Evolutionary conservation across 2,113 vertebrate genomes (phyloP), one percentile per base, ranked within the genome.

Genomic region (Hiodon tergisus): DNA sequence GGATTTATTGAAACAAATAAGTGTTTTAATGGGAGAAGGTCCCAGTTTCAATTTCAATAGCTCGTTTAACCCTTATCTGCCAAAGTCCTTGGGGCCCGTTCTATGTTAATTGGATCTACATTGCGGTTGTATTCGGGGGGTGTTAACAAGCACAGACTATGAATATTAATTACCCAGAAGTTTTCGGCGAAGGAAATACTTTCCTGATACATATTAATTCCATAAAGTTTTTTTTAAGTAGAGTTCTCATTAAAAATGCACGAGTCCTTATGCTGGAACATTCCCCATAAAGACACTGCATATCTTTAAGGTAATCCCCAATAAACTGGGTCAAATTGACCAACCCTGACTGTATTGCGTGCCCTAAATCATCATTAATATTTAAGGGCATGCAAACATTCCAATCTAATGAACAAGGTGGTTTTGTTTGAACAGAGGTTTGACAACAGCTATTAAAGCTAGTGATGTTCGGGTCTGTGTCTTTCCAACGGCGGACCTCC

Each of bases 151-250:
- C 92, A 88, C 89, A 93, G 89, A 79, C 91, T 91, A 93, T 94
- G 91, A 93, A 94, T 94, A 94, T 94, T 95, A 96, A 95, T 94
- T 94, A 93, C 90, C 87, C 87, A 82, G 87, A 92, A 91, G 91
- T 94, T 95, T 90, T 95, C 88, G 89, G 91, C 91, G 90, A 88
- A 89, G 83, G 84, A 90, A 90, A 88, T 80, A 87, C 84, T 93
- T 90, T 91, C 86, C 90, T 91, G 88, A 90, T 94, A 93, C 90
- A 87, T 90, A 94, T 96, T 93, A 92, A 94, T 94, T 95, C 92
- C 93, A 90, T 93, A 89, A 94, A 92, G 92, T 90, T 94, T 90
- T 87, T 80, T 31, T 31, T 31, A 90, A 68, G 76, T 89, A 92
- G 92, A 60, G 78, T 89, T 87, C 92, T 94, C 90, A 92, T 91